These are phyloP conservation scores for Idaea dimidiata DNA, from an alignment of 2,888 invertebrate species.

Conservation along the genomic window DNA sequence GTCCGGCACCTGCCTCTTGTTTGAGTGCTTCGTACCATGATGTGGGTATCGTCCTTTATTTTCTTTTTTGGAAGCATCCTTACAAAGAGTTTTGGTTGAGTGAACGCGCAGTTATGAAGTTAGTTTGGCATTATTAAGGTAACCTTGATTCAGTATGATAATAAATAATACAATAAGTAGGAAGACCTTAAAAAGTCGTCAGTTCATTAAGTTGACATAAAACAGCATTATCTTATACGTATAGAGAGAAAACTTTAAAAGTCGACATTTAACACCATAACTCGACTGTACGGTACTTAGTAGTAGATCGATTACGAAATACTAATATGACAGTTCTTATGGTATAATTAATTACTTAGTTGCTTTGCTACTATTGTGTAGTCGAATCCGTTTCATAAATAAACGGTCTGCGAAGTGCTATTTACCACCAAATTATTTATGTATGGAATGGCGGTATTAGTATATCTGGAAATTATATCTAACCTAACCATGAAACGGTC, in stretches of 20 bases:
- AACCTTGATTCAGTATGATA: background rate
- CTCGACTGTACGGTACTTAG: no score
- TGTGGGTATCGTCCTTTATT: conserved; percentile 24
- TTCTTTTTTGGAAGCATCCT: conserved; percentile 12
- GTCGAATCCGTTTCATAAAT: background rate
- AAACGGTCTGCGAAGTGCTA: background rate
- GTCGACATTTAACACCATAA: no score
- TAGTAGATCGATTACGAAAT: no score
- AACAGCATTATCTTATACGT: no score
- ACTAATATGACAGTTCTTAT: no score
- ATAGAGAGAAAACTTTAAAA: no score
- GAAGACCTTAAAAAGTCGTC: no score
- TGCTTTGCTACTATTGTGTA: no score
- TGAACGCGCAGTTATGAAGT: background rate
- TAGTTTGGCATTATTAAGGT: background rate
- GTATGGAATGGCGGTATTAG: background rate
- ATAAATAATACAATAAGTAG: no score
- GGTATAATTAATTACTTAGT: no score
- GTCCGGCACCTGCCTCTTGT: conserved; percentile 65
- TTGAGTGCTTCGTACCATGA: conserved; percentile 42
- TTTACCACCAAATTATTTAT: background rate
- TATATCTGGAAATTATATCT: background rate
- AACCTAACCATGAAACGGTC: background rate
- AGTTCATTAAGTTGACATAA: no score
- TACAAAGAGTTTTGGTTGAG: background rate